Evolutionary conservation across 35 echinoderm and acorn worm genomes (phyloP).

Genomic region (Eucidaris tribuloides): DNA sequence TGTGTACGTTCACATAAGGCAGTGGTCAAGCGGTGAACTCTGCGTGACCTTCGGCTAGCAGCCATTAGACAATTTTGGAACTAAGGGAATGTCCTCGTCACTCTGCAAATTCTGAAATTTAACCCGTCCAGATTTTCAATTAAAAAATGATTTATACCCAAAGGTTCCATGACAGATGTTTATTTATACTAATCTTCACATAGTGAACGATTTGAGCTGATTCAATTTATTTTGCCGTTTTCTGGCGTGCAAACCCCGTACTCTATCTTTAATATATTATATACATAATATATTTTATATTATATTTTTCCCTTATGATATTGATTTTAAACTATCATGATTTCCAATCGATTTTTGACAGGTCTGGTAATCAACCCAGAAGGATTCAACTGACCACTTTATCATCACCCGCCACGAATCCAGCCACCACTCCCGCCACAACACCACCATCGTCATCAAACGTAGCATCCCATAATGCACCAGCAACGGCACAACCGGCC

Average conservation of each 20-base stretch:
- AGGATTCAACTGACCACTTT: slow-evolving; percentile 51
- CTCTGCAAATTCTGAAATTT: no score
- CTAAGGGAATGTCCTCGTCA: no score
- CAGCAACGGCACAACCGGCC: not conserved
- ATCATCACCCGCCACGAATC: not conserved
- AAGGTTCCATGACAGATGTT: no score
- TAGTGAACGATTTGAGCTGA: no score
- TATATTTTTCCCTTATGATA: not conserved
- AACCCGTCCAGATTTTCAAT: no score
- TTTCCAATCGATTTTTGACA: not conserved
- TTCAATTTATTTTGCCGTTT: not conserved
- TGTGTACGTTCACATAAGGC: not conserved
- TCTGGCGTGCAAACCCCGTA: no score
- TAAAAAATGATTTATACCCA: not conserved
- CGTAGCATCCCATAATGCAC: not conserved
- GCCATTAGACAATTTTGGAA: no score
- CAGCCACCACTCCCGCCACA: not conserved
- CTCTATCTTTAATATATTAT: no score
- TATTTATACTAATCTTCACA: no score
- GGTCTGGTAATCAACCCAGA: slow-evolving; percentile 27
- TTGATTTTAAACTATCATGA: not conserved
- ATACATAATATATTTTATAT: not conserved
- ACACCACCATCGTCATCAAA: not conserved
- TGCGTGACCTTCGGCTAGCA: no score
- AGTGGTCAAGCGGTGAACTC: no score